A percentile compares a stretch with the other conserved stretches of the same genome.
phyloP scores from a whole-genome alignment of 2,113 vertebrate species.

The Catagonus wagneri region DNA sequence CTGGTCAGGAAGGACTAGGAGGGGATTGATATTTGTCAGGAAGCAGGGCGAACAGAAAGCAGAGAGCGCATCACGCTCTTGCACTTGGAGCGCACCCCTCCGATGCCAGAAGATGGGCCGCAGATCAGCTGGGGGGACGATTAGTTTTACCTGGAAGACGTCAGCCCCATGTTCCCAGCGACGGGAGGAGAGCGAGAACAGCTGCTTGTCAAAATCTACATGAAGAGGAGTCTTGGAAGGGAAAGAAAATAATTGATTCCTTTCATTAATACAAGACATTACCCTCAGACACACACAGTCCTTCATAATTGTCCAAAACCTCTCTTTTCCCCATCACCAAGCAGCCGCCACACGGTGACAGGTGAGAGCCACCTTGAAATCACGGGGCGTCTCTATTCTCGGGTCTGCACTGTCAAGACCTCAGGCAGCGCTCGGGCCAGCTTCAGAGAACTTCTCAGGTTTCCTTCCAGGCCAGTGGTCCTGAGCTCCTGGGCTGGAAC shows the following conservation, averaged over 20 bases:
- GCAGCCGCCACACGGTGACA: constrained; percentile 28
- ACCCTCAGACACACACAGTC: constrained; percentile 70
- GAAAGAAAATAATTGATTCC: constrained; percentile 75
- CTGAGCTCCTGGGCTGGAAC: background rate
- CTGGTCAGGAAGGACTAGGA: background rate
- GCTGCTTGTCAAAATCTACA: constrained; percentile 71
- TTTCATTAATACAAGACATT: constrained; percentile 78
- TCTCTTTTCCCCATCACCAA: background rate
- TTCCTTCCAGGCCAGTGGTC: too few species aligned
- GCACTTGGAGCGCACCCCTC: background rate
- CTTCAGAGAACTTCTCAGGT: too few species aligned
- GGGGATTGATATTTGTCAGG: background rate
- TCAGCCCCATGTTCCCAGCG: constrained; percentile 54
- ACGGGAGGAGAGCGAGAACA: background rate
- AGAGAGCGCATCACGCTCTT: constrained; percentile 37
- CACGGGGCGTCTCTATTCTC: background rate
- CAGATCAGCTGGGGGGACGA: constrained; percentile 59
- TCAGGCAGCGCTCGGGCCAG: background rate
- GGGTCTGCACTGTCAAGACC: background rate
- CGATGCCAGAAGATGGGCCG: constrained; percentile 29
- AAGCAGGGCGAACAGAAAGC: constrained; percentile 1
- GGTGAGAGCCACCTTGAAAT: constrained; percentile 26
- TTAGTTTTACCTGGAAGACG: constrained; percentile 59
- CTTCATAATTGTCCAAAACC: constrained; percentile 76
- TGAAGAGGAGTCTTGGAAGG: constrained; percentile 56